phyloP scores from a whole-genome alignment of 2,888 invertebrate genomes.

The Pammene fasciana region DNA sequence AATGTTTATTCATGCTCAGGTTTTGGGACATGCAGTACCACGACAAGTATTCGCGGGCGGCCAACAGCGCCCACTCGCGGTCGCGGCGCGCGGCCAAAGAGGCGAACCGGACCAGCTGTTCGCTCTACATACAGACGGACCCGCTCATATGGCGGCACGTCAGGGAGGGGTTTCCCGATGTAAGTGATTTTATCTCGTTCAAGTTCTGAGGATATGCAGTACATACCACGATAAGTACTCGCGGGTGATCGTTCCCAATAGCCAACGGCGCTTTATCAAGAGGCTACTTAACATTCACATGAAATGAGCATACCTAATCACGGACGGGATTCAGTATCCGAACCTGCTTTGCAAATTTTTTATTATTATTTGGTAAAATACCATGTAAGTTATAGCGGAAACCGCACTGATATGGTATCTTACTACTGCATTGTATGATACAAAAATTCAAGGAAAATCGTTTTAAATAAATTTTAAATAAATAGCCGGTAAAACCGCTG shows the following conservation, averaged over 20 bases:
- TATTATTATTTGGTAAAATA: background rate
- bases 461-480: background rate
- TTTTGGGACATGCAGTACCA: conserved; percentile 78
- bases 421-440: background rate
- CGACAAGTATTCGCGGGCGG: conserved; percentile 91
- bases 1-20: conserved; percentile 49
- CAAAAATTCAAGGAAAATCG: background rate
- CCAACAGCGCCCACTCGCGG: conserved; percentile 85
- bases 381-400: background rate
- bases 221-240: background rate
- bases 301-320: too few species aligned
- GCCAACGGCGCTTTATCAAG: too few species aligned
- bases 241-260: too few species aligned
- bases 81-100: conserved; percentile 85
- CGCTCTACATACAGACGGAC: conserved; percentile 98
- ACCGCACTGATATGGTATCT: conserved; percentile 14
- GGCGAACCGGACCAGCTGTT: conserved; percentile 92
- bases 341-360: background rate
- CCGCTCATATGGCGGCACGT: conserved; percentile 98
- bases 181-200: conserved; percentile 66
- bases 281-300: too few species aligned
- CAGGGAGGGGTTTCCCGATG: conserved; percentile 91
- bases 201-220: background rate
- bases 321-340: too few species aligned
- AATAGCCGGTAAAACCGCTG: background rate